Conservation (phyloP, 2,888 invertebrate species). For the Drosophila mulleri region DNA sequence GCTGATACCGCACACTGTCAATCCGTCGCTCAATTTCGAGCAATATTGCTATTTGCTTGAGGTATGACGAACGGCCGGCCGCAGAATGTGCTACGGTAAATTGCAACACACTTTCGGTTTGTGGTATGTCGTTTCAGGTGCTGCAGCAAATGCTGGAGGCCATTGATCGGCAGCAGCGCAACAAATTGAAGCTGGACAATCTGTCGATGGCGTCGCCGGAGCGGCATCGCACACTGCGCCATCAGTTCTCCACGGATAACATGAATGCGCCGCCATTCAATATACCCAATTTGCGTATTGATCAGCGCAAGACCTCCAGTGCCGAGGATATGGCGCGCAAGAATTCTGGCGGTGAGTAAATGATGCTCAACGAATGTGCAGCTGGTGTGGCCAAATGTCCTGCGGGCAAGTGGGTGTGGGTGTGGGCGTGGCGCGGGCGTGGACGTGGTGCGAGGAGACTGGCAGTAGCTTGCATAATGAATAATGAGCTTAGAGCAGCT, state of each 20-base stretch:
- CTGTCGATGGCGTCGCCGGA: constrained; percentile 91
- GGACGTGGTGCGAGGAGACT: too few species aligned
- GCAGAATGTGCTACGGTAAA: not conserved
- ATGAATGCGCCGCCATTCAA: constrained; percentile 94
- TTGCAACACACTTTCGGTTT: not conserved
- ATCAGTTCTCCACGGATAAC: constrained; percentile 94
- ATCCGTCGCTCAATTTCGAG: constrained; percentile 93
- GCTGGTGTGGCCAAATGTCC: not conserved
- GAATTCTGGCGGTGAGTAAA: constrained; percentile 89
- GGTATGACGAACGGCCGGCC: constrained; percentile 65
- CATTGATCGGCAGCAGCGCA: constrained; percentile 94
- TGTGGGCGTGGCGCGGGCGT: too few species aligned
- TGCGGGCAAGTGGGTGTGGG: not conserved
- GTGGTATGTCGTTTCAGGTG: constrained; percentile 86
- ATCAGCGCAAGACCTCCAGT: constrained; percentile 94
- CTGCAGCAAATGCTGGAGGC: constrained; percentile 96
- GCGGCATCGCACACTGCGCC: constrained; percentile 90
- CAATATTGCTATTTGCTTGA: constrained; percentile 92
- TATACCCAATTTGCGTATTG: constrained; percentile 94
- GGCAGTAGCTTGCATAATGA: constrained; percentile 17
- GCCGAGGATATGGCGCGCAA: constrained; percentile 96
- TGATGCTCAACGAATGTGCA: not conserved
- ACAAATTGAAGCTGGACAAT: constrained; percentile 94
- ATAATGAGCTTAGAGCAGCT: constrained; percentile 51
- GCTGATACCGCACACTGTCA: constrained; percentile 95